Percentiles rank a stretch among this genome's conserved stretches.
Conservation (phyloP, 2,888 invertebrate species). For the Leucophenga montana region DNA sequence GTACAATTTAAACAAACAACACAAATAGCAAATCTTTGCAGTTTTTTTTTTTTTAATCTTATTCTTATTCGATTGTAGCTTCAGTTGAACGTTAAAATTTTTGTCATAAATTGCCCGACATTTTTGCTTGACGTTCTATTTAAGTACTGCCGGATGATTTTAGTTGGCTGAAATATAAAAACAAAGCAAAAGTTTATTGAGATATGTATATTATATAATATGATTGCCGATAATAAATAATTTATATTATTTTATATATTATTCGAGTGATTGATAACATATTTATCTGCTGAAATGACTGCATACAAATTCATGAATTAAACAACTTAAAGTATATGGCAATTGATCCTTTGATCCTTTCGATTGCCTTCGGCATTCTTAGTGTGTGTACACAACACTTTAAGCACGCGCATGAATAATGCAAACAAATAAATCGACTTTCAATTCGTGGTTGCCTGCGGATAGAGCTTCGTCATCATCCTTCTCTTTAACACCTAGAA, state of each 20-base stretch:
- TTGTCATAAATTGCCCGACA: conserved; percentile 18
- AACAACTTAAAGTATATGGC: no score
- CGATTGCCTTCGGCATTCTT: no score
- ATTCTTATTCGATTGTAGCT: background rate
- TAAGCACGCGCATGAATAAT: background rate
- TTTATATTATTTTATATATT: no score
- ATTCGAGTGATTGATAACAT: no score
- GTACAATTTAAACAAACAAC: background rate
- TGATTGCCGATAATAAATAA: background rate
- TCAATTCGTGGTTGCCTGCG: background rate
- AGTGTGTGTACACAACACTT: background rate
- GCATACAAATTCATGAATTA: no score
- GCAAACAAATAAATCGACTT: background rate
- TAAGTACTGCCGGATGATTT: no score
- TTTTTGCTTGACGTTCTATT: background rate
- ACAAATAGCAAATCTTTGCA: background rate
- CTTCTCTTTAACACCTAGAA: background rate
- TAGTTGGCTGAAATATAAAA: background rate
- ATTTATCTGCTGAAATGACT: no score
- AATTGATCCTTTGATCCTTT: no score
- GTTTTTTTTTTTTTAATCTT: background rate
- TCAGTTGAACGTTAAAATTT: background rate
- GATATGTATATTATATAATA: no score
- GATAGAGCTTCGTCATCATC: background rate
- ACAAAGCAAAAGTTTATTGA: background rate